Evolutionary conservation across 2,888 invertebrate species (phyloP), one percentile per base, ranked within the genome.

Genomic region (Sclerodermus sp.): DNA sequence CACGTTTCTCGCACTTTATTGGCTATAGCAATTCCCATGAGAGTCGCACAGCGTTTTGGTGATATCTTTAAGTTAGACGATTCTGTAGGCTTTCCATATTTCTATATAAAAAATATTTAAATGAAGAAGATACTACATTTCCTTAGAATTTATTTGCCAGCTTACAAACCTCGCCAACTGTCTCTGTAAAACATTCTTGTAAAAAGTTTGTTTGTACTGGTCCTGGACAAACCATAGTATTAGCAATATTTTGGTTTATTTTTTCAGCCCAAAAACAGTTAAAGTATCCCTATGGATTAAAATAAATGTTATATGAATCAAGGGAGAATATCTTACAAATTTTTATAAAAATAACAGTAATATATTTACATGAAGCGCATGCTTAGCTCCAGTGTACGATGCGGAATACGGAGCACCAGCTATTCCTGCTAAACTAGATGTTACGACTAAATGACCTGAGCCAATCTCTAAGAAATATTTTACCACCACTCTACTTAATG

Each of bases 151-250:
- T 13, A 32, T 48, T 14, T 4, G 10, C 17, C 17, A 31, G 36
- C 57, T 57, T 75, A 86, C 23, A 23, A 8, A 34, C 87, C 78
- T 85, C 78, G 48, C 85, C 86, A 1, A 74, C 62, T 58, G 82
- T 82, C 5, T 79, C 85, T 0, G 90, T 91, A 67, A 88, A 90
- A 55, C 87, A 83, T 67, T 86, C 83, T 31, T 82, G 71, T 31
- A 90, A 79, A 56, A 91, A 84, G 58, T 87, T 84, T 0, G 90
- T 88, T 68, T 86, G 86, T 13, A 87, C 83, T 2, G 91, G 90
- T 4, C 92, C 92, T 0, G 92, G 91, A 66, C 90, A 90, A 31
- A 89, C 79, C 38, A 90, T 70, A 0, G 87, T 87, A 0, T 91
- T 82, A 29, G 82, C 68, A 42, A 91, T 79, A 45, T 84, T 82